Evolutionary conservation across 35 echinoderm and acorn worm species (phyloP), one percentile per base, ranked within the genome.

Genomic region (Amphiura filiformis): DNA sequence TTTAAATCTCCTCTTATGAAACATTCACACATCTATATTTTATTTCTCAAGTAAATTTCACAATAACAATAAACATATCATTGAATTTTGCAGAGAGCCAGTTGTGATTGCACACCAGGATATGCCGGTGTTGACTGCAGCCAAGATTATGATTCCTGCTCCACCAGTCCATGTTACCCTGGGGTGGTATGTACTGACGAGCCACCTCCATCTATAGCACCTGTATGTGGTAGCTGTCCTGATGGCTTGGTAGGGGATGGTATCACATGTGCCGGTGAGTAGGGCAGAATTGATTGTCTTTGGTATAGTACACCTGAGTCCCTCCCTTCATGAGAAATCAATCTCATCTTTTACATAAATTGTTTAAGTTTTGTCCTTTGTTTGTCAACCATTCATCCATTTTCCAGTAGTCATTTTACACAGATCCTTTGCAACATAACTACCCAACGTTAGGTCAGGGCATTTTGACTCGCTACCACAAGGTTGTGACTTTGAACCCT

Each of bases 41-140:
- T n/a, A n/a, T n/a, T n/a, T n/a, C n/a, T n/a, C n/a, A n/a, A n/a
- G n/a, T n/a, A n/a, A n/a, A n/a, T n/a, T n/a, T n/a, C n/a, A n/a
- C n/a, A n/a, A n/a, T n/a, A n/a, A n/a, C n/a, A n/a, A n/a, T n/a
- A n/a, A n/a, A n/a, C n/a, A n/a, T n/a, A n/a, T n/a, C n/a, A n/a
- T 52, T 52, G 44, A 7, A 11, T 52, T 81, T 9, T 81, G 34
- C 44, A 83, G 81, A 33, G 64, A 75, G 64, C 31, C 1, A 36
- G 1, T 9, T 87, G 85, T 42, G 30, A 0, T 23, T 87, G 85
- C 47, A 38, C 70, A 39, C 12, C 36, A 1, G 85, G 65, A 0
- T 87, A 36, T 15, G 35, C 85, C 28, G 85, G 85, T 22, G 75
- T n/a, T 13, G 32, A 76, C 70, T 87, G 85, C 38, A n/a, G 64